phyloP scores from a whole-genome alignment of 2,797 vertebrate genomes.

The Diglossa cyanea region DNA sequence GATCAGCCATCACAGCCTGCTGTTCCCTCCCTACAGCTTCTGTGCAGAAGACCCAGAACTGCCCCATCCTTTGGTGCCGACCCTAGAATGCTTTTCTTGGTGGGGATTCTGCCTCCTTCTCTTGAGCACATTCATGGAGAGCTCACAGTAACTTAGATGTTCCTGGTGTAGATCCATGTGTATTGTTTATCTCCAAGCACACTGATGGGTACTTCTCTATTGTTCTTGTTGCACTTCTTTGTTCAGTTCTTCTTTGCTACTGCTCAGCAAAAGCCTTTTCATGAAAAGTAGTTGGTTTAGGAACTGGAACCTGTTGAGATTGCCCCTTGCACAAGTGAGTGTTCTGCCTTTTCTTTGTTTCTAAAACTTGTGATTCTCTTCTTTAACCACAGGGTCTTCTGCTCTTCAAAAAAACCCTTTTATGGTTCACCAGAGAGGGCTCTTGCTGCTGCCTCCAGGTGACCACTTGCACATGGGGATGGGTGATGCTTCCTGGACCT shows the following conservation, averaged over 20 bases:
- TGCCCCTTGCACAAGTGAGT: background rate
- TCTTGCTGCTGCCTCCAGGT: background rate
- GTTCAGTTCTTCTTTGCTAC: background rate
- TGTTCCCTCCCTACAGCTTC: background rate
- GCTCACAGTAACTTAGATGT: accelerated
- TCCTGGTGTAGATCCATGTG: accelerated
- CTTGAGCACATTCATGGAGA: accelerated
- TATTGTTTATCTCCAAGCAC: accelerated
- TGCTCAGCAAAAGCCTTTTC: background rate
- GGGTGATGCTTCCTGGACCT: background rate
- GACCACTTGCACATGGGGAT: background rate
- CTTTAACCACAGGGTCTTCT: slow-evolving; percentile 52
- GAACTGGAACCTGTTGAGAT: slow-evolving; percentile 21
- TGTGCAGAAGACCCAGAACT: background rate
- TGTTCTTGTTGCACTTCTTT: background rate
- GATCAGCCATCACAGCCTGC: accelerated
- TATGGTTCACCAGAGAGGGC: background rate
- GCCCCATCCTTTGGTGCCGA: background rate
- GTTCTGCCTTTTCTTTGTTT: background rate
- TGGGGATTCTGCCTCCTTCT: background rate
- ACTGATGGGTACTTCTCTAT: accelerated
- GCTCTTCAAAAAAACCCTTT: background rate
- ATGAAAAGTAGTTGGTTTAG: background rate
- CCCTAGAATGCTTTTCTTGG: background rate
- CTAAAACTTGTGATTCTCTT: background rate